phyloP scores from a whole-genome alignment of 2,888 invertebrate genomes.

The Anoplius nigerrimus region DNA sequence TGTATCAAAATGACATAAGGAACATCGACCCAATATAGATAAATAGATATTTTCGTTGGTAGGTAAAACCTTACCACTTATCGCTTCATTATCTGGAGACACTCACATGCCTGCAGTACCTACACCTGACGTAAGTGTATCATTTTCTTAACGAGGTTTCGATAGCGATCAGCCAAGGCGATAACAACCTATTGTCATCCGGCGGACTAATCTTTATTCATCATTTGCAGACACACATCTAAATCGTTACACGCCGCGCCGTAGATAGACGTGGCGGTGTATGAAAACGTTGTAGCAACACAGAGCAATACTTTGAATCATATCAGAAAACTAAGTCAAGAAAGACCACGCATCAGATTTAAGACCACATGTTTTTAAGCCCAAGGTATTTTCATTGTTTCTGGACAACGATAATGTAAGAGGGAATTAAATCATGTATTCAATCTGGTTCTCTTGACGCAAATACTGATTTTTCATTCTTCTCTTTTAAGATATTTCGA shows the following conservation, averaged over 20 bases:
- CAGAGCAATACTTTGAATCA: slow-evolving; percentile 39
- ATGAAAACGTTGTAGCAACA: slow-evolving; percentile 40
- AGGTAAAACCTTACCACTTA: slow-evolving; percentile 25
- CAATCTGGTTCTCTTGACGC: slow-evolving; percentile 36
- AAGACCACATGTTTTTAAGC: slow-evolving; percentile 37
- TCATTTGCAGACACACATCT: too few relatives aligned
- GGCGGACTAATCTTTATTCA: too few relatives aligned
- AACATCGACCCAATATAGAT: too few relatives aligned
- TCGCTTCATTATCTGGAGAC: slow-evolving; percentile 34
- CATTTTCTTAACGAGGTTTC: neutral
- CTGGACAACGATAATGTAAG: slow-evolving; percentile 34
- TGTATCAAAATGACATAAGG: too few relatives aligned
- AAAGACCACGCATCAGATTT: slow-evolving; percentile 34
- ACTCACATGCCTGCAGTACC: slow-evolving; percentile 41
- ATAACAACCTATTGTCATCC: too few relatives aligned
- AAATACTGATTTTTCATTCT: slow-evolving; percentile 37
- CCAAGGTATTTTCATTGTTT: slow-evolving; percentile 35
- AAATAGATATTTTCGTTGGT: too few relatives aligned
- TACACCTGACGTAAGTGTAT: slow-evolving; percentile 35
- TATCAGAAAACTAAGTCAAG: slow-evolving; percentile 40
- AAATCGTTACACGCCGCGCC: too few relatives aligned
- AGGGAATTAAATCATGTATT: slow-evolving; percentile 30
- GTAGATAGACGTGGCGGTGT: slow-evolving; percentile 38
- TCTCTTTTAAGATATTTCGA: too few relatives aligned
- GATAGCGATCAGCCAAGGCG: neutral